Evolutionary conservation across 2,113 vertebrate genomes (phyloP), one percentile per base, ranked within the genome.

Genomic region (Puma concolor): DNA sequence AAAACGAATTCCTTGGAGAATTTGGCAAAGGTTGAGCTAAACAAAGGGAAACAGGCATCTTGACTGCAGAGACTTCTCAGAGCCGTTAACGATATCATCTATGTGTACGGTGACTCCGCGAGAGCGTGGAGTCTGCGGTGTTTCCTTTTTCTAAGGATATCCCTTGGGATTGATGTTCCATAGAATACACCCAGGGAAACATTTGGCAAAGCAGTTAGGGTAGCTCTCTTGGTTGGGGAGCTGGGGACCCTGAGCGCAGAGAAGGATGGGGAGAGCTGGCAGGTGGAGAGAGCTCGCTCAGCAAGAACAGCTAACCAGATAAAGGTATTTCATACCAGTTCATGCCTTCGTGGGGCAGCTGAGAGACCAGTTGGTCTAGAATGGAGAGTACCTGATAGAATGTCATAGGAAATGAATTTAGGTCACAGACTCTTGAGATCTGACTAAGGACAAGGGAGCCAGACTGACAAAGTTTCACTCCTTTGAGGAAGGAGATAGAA

Each of bases 141-240:
- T 54, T 92, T 48, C 71, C 67, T 83, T 97, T 94, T 77, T 54
- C 84, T 36, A 71, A 29, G 85, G 72, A 63, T 67, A 29, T 41
- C 86, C 82, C 96, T 81, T 1, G 69, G 85, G 69, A 48, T 27
- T 54, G 79, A 69, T 92, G 31, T 96, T 95, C 90, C 33, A 21
- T 71, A 76, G 88, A 90, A 77, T 76, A 25, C 66, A 91, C 91
- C 17, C 5, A 76, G 90, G 95, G 74, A 64, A 79, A 66, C 52
- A 77, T 50, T 60, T 52, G 76, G 84, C 74, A 54, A 48, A 86
- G 80, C 92, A 60, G 80, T 64, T 38, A 71, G 41, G 41, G 67
- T 69, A 74, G 84, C 11, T 7, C 63, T 77, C 77, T 76, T 74
- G 80, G 44, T 2, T 77, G 69, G 69, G 93, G 71, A 50, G 8